phyloP scores from a whole-genome alignment of 2,888 invertebrate genomes.

The Nezara viridula region DNA sequence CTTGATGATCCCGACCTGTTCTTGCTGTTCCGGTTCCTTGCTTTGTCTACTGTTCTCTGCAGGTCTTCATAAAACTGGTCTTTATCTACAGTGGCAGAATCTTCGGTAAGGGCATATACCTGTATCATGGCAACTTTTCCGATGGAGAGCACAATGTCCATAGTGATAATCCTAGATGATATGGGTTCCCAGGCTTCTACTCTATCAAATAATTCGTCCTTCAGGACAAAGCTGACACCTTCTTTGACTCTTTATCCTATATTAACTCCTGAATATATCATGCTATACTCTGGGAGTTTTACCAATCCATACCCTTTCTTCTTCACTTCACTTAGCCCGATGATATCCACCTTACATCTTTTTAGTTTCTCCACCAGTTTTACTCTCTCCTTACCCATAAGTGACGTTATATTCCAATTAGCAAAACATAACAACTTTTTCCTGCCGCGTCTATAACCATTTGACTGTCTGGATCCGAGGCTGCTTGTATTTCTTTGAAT shows the following conservation, averaged over 20 bases:
- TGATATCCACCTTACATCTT: no score
- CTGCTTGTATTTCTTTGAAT: no score
- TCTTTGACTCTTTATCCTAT: not conserved
- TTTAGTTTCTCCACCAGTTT: no score
- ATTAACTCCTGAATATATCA: constrained; percentile 33
- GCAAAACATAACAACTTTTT: no score
- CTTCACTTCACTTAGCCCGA: not conserved
- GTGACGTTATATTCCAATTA: no score
- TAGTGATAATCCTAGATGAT: not conserved
- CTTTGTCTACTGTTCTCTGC: not conserved
- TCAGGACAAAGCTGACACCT: not conserved
- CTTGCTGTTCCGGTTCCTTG: not conserved
- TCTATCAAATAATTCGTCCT: constrained; percentile 7
- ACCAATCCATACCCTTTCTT: not conserved
- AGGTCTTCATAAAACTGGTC: constrained; percentile 4
- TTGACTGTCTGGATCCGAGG: no score
- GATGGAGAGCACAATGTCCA: not conserved
- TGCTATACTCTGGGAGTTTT: not conserved
- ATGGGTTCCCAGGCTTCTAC: constrained; percentile 29
- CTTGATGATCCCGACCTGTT: not conserved
- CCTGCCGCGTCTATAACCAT: no score
- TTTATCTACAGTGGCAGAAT: constrained; percentile 32
- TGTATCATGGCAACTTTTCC: not conserved
- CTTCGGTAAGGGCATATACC: not conserved
- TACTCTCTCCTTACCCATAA: no score